A percentile compares a stretch with the other conserved stretches of the same genome.
These are phyloP conservation scores for Drosophila kambysellisi DNA, from an alignment of 2,888 invertebrate species.

Conservation along the genomic window DNA sequence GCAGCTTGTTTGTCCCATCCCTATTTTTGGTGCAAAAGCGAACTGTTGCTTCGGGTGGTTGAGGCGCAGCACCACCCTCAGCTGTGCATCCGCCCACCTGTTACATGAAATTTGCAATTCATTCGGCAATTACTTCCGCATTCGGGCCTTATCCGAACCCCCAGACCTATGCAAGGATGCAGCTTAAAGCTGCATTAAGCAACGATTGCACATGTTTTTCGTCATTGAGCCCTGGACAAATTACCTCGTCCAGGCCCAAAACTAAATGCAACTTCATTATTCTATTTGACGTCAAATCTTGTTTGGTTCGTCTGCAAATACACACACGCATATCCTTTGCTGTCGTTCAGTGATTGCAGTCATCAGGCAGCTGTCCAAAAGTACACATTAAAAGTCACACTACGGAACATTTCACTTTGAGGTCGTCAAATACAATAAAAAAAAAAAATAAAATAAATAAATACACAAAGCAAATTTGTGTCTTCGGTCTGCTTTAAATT, in stretches of 20 bases:
- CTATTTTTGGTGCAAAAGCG: constrained; percentile 15
- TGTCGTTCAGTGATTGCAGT: background rate
- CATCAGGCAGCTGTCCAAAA: constrained; percentile 8
- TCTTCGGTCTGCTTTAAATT: too few species aligned
- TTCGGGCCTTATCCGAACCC: background rate
- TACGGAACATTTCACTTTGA: constrained; percentile 9
- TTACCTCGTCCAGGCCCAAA: constrained; percentile 8
- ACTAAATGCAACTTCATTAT: constrained; percentile 28
- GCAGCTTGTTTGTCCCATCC: constrained; percentile 20
- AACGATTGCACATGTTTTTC: constrained; percentile 53
- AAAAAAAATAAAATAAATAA: too few species aligned
- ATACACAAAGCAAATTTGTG: too few species aligned
- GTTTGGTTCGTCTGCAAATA: background rate
- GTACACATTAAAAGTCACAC: background rate
- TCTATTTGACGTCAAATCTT: constrained; percentile 52
- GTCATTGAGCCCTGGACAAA: constrained; percentile 31
- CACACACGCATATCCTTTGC: background rate
- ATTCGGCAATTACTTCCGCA: constrained; percentile 53
- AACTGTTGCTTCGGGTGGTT: constrained; percentile 51
- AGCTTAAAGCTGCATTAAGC: constrained; percentile 34
- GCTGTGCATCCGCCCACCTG: constrained; percentile 42
- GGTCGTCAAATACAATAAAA: constrained; percentile 19
- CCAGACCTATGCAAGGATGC: constrained; percentile 6
- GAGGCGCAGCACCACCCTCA: constrained; percentile 6
- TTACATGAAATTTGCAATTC: constrained; percentile 39